These are phyloP conservation scores for Muntiacus muntjak DNA, from an alignment of 2,113 vertebrate species.

Conservation along the genomic window DNA sequence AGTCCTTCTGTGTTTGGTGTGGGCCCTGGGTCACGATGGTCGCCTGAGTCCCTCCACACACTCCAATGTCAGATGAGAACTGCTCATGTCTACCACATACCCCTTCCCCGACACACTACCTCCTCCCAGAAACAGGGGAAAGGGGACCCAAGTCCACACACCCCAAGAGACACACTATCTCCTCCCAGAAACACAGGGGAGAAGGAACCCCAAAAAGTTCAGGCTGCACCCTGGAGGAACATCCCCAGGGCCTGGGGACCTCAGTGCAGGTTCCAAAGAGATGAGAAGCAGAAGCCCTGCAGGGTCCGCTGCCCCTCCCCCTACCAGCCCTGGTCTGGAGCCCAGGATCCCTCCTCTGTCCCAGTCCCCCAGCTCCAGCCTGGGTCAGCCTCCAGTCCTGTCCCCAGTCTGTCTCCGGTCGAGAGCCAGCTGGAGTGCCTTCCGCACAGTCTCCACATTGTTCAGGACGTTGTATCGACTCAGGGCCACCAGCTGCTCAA, in stretches of 20 bases:
- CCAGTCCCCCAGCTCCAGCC: background rate
- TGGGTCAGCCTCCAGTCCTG: background rate
- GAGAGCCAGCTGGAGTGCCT: conserved; percentile 74
- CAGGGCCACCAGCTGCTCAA: conserved; percentile 78
- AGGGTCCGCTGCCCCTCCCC: no score
- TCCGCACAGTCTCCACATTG: conserved; percentile 68
- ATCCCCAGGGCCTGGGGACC: background rate
- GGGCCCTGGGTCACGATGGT: no score
- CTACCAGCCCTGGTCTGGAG: background rate
- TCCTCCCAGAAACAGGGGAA: background rate
- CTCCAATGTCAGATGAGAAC: background rate
- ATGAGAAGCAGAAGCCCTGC: background rate
- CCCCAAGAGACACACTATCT: background rate
- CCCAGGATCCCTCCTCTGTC: background rate
- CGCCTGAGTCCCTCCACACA: background rate
- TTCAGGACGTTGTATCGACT: conserved; percentile 82
- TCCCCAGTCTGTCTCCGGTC: conserved; percentile 14
- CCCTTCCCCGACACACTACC: background rate
- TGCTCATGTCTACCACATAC: background rate
- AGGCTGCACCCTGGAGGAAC: background rate
- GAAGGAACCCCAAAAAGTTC: background rate
- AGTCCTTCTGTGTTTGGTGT: background rate
- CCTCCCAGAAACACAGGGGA: background rate
- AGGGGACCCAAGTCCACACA: background rate
- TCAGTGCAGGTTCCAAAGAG: background rate